Base-by-base conservation (phyloP, 2,888 invertebrate genomes). In the Merodon equestris region DNA sequence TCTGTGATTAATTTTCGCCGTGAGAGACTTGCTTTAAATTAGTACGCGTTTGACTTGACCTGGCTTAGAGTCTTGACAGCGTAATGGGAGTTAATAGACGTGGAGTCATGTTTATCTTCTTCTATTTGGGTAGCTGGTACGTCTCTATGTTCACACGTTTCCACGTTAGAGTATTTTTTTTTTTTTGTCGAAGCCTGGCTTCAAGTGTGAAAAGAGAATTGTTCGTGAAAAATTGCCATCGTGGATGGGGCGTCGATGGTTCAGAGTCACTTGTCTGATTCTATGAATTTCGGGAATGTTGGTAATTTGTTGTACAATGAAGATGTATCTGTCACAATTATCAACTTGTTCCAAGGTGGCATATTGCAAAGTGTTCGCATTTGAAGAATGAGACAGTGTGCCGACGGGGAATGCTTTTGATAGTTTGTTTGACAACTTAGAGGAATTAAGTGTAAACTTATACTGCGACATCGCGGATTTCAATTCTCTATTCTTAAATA, bases 1-100 rank as follows among this genome's bases (percentile, higher is more conserved):
- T 73, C 79, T 74, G 74, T 79, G 79, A 79, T 79, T 79, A 79
- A 79, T 79, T 79, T 79, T 79, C 68, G 74, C 79, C 64, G 79
- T 74, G 72, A 67, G 79, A 79, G 58, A 56, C 68, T 79, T 74
- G 54, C 74, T 56, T 60, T 73, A 58, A 79, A 79, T 79, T 79
- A 74, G 74, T 79, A 74, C 73, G 54, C 73, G 68, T 79, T 68
- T 68, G 64, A 70, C 68, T 68, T 74, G 34, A 34, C 27, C 27
- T 17, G 48, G 15, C 19, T 42, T 40, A 15, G 17, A 48, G 27
- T 27, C 19, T 50, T 70, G 60, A 61, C 70, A 53, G 45, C 50
- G 19, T 13, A 61, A 42, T 18, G 44, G 34, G 47, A 53, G 40
- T 38, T 48, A 61, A 66, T 50, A 38, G 58, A 50, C 54, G 27